Base-by-base conservation (phyloP, 30 jellyfish, hydroid and myxozoan species). In the Aurelia aurita complex sp. Pacific region DNA sequence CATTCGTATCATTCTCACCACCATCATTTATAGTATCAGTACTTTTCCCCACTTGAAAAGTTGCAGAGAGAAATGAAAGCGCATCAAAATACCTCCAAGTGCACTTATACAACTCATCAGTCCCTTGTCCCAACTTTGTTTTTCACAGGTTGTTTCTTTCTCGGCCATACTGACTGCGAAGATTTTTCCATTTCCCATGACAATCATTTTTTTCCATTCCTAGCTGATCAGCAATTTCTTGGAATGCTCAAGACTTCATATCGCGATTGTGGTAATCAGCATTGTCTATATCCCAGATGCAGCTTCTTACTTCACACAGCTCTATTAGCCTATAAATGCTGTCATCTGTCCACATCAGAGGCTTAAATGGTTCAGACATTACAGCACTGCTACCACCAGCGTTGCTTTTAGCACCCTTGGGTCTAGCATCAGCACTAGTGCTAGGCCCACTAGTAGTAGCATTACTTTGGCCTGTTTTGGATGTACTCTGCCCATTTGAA, bases 21-120 rank as follows among this genome's bases (percentile, higher is more conserved):
- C 35, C 35, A 67, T 67, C 78, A 67, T 67, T 67, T 67, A 67
- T 29, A n/a, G 78, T 67, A 67, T 67, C 78, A 67, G 78, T 67
- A 29, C 78, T 67, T 67, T 67, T 36, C 78, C 78, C 54, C 43
- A 54, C 78, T 67, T 67, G 78, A 67, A 67, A 67, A 67, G 0
- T 67, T 67, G 78, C 78, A 67, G 78, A 67, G 43, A 67, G 35
- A 29, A 67, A 67, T 67, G 78, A 67, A 67, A 67, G 78, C 54
- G 78, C 78, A 67, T 67, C 78, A 67, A n/a, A 67, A 67, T 67
- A 67, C 78, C 43, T 67, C 78, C 78, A 67, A 67, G 78, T 67
- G 34, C 78, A 67, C 78, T 67, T 67, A 67, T 67, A 67, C 78
- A 67, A 67, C 78, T 67, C 78, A 64, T 64, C 74, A 64, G 74